A percentile compares a stretch with the other conserved stretches of the same genome.
Conservation (phyloP, 1,140 invertebrate genomes). For the Heliconius hermathena region DNA sequence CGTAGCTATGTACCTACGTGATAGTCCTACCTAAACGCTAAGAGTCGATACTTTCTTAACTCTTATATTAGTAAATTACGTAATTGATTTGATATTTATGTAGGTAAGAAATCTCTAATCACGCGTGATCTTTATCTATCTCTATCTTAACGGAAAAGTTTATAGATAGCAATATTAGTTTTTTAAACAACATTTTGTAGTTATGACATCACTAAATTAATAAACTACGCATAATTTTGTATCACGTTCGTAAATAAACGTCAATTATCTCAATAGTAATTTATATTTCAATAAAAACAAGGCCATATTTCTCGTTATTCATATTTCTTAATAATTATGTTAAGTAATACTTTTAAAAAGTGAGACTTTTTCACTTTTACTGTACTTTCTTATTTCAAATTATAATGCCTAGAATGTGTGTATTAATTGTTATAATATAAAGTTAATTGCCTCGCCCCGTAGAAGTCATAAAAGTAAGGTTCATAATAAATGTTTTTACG, state of each 20-base stretch:
- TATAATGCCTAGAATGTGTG: not conserved
- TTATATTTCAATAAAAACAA: not conserved
- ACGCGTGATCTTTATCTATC: not conserved
- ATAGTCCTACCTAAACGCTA: not conserved
- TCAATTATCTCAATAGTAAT: not conserved
- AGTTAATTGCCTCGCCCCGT: not conserved
- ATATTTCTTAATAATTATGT: not conserved
- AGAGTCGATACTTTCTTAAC: not conserved
- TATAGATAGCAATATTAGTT: not conserved
- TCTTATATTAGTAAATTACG: not conserved
- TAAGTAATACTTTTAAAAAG: not conserved
- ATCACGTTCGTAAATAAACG: not conserved
- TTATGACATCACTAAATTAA: not conserved
- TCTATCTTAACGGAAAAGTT: slow-evolving; percentile 5
- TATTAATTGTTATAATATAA: not conserved
- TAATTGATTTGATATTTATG: not conserved
- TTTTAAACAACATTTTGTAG: not conserved
- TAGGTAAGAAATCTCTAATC: not conserved
- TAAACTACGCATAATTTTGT: not conserved
- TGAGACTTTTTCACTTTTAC: not conserved
- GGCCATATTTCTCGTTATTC: not conserved
- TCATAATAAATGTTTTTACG: slow-evolving; percentile 41
- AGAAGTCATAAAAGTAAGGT: slow-evolving; percentile 38
- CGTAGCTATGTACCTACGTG: slow-evolving; percentile 1
- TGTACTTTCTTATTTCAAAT: not conserved